Conservation (phyloP, 2,888 invertebrate species). For the Drosophila prostipennis region DNA sequence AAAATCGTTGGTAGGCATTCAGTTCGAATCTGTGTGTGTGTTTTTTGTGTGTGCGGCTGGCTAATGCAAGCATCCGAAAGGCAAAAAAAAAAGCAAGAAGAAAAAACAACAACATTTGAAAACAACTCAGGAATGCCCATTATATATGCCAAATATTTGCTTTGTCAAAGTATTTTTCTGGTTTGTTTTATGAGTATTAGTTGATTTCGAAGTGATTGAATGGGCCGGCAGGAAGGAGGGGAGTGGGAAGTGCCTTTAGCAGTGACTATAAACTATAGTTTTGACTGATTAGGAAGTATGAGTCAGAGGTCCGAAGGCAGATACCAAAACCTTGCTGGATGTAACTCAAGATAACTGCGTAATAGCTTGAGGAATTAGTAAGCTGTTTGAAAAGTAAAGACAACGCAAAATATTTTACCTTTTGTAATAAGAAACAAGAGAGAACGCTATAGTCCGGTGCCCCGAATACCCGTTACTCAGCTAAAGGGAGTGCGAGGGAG, state of each 20-base stretch:
- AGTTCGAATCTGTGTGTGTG: slow-evolving; percentile 19
- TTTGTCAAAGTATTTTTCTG: slow-evolving; percentile 46
- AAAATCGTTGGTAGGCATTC: slow-evolving; percentile 57
- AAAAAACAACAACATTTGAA: slow-evolving; percentile 23
- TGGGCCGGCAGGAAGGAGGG: slow-evolving; percentile 17
- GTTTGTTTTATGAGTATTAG: slow-evolving; percentile 40
- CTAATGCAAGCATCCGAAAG: slow-evolving; percentile 55
- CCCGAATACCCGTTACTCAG: too few species aligned
- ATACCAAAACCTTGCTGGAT: neutral
- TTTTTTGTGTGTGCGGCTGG: slow-evolving; percentile 44
- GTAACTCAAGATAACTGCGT: slow-evolving; percentile 30
- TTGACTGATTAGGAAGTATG: slow-evolving; percentile 25
- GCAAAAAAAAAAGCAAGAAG: slow-evolving; percentile 25
- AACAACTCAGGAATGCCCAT: slow-evolving; percentile 37
- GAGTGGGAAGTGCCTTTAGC: neutral
- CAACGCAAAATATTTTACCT: too few species aligned
- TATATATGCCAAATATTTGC: slow-evolving; percentile 46
- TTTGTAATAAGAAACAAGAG: too few species aligned
- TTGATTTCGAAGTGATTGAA: slow-evolving; percentile 39
- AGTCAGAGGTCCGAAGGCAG: neutral
- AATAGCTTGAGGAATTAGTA: slow-evolving; percentile 5
- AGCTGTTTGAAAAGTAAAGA: neutral
- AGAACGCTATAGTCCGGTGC: too few species aligned
- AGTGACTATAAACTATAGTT: slow-evolving; percentile 29
- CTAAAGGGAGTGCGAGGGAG: too few species aligned